phyloP scores from a whole-genome alignment of 2,888 invertebrate species.

The Hesperia comma region DNA sequence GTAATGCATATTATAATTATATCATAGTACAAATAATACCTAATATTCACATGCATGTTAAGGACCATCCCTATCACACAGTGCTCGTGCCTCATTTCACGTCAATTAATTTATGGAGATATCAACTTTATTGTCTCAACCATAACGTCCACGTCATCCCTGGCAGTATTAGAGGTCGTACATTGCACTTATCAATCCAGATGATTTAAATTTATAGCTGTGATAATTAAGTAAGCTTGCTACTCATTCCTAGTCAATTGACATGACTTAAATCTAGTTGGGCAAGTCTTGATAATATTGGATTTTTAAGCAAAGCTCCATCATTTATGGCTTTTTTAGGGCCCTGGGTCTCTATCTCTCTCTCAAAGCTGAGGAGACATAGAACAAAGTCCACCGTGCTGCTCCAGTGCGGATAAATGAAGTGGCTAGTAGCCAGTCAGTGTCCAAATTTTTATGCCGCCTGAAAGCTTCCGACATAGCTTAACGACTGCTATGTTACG shows the following conservation, averaged over 20 bases:
- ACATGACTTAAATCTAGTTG: background rate
- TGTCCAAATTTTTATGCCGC: too few relatives aligned
- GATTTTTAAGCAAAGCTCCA: too few relatives aligned
- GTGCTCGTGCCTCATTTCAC: conserved; percentile 57
- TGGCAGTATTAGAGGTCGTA: conserved; percentile 58
- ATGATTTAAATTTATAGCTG: conserved; percentile 44
- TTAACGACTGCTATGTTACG: too few relatives aligned
- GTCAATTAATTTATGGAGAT: conserved; percentile 46
- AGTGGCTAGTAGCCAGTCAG: too few relatives aligned
- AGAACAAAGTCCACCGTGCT: too few relatives aligned
- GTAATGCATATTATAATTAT: background rate
- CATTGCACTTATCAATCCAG: conserved; percentile 57
- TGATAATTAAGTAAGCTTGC: conserved; percentile 2
- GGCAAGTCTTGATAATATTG: background rate
- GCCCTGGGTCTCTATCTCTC: too few relatives aligned
- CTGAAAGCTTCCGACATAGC: too few relatives aligned
- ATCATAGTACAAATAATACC: background rate
- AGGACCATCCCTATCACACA: conserved; percentile 45
- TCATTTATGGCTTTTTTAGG: too few relatives aligned
- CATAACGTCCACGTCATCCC: conserved; percentile 51
- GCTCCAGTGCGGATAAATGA: too few relatives aligned
- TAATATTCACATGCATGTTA: background rate
- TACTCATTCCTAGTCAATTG: conserved; percentile 5
- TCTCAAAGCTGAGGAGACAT: too few relatives aligned
- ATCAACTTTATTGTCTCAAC: conserved; percentile 50